These are phyloP conservation scores for Drosophila seguyi DNA, from an alignment of 1,140 invertebrate species.

Conservation along the genomic window DNA sequence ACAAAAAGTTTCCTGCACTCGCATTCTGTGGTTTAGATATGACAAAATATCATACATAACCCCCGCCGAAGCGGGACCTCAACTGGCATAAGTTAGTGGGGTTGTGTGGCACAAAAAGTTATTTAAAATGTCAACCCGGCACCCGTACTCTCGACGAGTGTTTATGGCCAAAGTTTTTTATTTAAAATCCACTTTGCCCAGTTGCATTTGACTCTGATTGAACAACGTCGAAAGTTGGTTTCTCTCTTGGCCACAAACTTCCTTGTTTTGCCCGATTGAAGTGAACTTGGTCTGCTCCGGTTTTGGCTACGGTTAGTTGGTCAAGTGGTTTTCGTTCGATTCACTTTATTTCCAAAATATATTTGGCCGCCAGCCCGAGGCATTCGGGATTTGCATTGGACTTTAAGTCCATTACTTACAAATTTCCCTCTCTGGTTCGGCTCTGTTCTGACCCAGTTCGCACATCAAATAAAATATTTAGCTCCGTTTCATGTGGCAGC, in stretches of 20 bases:
- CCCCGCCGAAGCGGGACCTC: not conserved
- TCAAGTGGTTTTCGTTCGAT: constrained; percentile 28
- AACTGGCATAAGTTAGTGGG: constrained; percentile 15
- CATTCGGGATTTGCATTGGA: constrained; percentile 24
- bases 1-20: constrained; percentile 72
- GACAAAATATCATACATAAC: constrained; percentile 71
- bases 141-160: constrained; percentile 28
- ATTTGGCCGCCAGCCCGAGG: constrained; percentile 24
- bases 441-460: constrained; percentile 29
- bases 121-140: constrained; percentile 72
- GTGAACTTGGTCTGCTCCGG: constrained; percentile 25
- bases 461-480: constrained; percentile 65
- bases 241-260: constrained; percentile 49
- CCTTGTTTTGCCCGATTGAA: constrained; percentile 48
- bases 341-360: constrained; percentile 30
- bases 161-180: constrained; percentile 75
- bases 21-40: constrained; percentile 77
- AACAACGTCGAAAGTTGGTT: constrained; percentile 47
- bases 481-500: constrained; percentile 47
- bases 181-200: constrained; percentile 72
- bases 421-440: not conserved
- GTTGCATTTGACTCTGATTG: constrained; percentile 57
- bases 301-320: constrained; percentile 34
- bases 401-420: constrained; percentile 26
- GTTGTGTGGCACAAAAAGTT: constrained; percentile 55